A percentile compares a stretch with the other conserved stretches of the same genome.
phyloP scores from a whole-genome alignment of 2,797 vertebrate species.

The Florisuga fusca region DNA sequence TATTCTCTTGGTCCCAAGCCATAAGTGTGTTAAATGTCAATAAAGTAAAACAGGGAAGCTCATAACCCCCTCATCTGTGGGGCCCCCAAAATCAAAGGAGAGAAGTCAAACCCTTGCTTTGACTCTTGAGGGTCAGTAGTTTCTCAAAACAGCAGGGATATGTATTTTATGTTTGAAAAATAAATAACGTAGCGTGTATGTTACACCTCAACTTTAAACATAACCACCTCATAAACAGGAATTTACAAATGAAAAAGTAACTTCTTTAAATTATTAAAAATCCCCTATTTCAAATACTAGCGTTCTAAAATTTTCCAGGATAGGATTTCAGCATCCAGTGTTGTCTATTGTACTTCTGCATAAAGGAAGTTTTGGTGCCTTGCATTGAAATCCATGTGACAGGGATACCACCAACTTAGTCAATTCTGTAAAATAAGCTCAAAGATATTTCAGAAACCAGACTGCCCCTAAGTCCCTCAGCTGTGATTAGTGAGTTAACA shows the following conservation, averaged over 20 bases:
- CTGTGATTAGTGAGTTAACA: constrained; percentile 62
- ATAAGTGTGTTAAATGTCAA: neutral
- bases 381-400: constrained; percentile 23
- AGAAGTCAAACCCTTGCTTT: neutral
- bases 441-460: constrained; percentile 47
- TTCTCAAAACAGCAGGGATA: constrained; percentile 24
- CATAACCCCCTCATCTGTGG: neutral
- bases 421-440: constrained; percentile 42
- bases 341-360: neutral
- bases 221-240: neutral
- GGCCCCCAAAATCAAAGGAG: neutral
- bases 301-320: constrained; percentile 6
- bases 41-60: neutral
- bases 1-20: neutral
- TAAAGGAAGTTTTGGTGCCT: constrained; percentile 29
- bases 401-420: constrained; percentile 40
- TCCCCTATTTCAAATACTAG: neutral
- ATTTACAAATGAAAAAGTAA: constrained; percentile 39
- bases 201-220: neutral
- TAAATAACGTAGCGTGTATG: neutral
- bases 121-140: neutral
- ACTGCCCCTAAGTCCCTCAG: constrained; percentile 34
- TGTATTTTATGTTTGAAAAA: constrained; percentile 43
- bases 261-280: constrained; percentile 15
- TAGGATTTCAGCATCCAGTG: neutral